phyloP scores from a whole-genome alignment of 2,113 vertebrate genomes.

The Anhinga anhinga region DNA sequence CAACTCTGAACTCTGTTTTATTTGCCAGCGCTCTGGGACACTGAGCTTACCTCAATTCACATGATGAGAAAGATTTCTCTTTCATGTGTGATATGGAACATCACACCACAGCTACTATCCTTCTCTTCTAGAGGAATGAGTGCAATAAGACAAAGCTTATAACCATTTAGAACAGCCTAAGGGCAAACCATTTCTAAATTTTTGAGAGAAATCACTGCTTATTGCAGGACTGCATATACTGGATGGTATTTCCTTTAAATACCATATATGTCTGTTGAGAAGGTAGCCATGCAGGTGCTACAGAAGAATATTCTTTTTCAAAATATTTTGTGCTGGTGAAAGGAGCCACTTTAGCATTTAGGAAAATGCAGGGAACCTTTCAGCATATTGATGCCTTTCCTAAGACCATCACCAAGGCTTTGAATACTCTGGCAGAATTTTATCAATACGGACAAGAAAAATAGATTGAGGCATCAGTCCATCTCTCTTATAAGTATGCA shows the following conservation, averaged over 20 bases:
- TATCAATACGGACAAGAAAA: rapidly evolving
- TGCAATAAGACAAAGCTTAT: not conserved
- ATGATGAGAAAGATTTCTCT: not conserved
- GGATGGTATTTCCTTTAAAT: not conserved
- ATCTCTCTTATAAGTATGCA: not conserved
- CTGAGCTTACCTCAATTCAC: not conserved
- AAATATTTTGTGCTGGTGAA: not conserved
- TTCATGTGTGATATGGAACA: not conserved
- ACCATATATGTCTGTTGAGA: not conserved
- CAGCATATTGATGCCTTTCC: not conserved
- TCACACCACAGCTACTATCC: not conserved
- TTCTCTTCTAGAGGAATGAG: not conserved
- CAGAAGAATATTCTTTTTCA: not conserved
- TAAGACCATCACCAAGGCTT: not conserved
- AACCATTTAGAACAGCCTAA: not conserved
- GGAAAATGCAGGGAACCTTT: not conserved
- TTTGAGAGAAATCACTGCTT: not conserved
- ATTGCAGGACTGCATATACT: not conserved
- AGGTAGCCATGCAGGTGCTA: not conserved
- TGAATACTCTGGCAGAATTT: not conserved
- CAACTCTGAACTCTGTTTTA: not conserved
- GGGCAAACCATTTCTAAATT: not conserved
- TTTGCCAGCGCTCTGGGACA: not conserved
- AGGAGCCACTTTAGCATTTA: not conserved
- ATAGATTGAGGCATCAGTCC: not conserved